These are phyloP conservation scores for Psilopogon haemacephalus DNA, from an alignment of 2,113 vertebrate genomes.

Conservation along the genomic window DNA sequence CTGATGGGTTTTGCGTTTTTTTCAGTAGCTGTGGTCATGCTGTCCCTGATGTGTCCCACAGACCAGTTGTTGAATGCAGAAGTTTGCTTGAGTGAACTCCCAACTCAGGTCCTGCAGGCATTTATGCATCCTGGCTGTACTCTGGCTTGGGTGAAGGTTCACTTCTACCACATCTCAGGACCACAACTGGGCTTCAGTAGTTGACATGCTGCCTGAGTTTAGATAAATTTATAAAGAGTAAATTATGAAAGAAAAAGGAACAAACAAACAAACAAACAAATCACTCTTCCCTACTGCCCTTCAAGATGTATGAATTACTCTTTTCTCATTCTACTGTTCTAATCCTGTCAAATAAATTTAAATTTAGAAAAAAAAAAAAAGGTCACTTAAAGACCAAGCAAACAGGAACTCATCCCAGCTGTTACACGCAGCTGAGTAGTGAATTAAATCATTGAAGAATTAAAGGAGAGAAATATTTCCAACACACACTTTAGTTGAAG, in stretches of 20 bases:
- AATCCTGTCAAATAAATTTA: background rate
- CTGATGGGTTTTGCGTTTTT: background rate
- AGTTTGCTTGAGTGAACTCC: background rate
- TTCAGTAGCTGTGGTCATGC: too few species aligned
- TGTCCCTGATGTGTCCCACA: accelerated
- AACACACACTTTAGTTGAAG: background rate
- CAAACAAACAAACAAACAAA: too few species aligned
- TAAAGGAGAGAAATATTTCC: background rate
- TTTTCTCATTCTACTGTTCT: background rate
- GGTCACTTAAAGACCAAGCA: background rate
- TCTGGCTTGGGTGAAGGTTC: accelerated
- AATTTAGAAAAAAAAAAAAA: background rate
- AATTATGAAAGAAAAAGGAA: background rate
- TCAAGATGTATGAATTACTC: background rate
- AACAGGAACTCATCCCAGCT: background rate
- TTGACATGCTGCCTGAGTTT: background rate
- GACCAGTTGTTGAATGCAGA: accelerated
- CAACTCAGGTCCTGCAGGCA: accelerated
- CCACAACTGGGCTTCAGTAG: background rate
- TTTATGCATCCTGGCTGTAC: background rate
- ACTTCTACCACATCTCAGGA: background rate
- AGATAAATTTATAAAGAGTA: background rate
- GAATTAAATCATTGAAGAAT: background rate
- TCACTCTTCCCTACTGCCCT: background rate
- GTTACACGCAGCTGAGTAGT: background rate